Conservation (phyloP, 35 echinoderm and acorn worm species). For the Ophiothrix spiculata region DNA sequence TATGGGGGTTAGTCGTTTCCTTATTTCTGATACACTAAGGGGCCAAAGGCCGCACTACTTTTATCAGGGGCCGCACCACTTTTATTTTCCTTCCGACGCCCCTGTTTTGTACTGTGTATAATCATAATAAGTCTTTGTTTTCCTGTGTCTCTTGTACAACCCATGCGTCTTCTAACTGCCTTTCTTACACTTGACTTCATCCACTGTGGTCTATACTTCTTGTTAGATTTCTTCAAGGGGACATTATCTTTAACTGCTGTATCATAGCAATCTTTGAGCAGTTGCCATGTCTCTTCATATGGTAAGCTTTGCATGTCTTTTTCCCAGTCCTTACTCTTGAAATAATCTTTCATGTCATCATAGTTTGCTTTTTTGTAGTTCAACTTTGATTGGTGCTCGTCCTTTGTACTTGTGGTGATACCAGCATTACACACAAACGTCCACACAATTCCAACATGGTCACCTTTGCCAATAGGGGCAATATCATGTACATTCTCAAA, state of each 20-base stretch:
- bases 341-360: neutral
- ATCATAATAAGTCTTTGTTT: neutral
- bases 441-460: neutral
- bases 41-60: too few species aligned
- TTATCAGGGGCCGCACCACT: too few species aligned
- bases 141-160: slow-evolving; percentile 19
- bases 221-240: neutral
- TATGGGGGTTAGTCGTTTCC: too few species aligned
- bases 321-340: slow-evolving; percentile 11
- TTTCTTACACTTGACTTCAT: slow-evolving; percentile 7
- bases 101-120: neutral
- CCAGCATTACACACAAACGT: slow-evolving; percentile 1
- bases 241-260: neutral
- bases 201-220: neutral
- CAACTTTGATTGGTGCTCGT: neutral
- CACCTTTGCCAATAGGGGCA: neutral
- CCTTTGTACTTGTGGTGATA: neutral
- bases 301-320: neutral
- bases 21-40: too few species aligned
- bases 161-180: slow-evolving; percentile 4
- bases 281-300: slow-evolving; percentile 15
- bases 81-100: too few species aligned
- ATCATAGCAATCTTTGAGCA: too few species aligned
- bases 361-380: neutral
- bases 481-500: neutral